These are phyloP conservation scores for Epinotia nisella DNA, from an alignment of 2,888 invertebrate genomes.

Conservation along the genomic window DNA sequence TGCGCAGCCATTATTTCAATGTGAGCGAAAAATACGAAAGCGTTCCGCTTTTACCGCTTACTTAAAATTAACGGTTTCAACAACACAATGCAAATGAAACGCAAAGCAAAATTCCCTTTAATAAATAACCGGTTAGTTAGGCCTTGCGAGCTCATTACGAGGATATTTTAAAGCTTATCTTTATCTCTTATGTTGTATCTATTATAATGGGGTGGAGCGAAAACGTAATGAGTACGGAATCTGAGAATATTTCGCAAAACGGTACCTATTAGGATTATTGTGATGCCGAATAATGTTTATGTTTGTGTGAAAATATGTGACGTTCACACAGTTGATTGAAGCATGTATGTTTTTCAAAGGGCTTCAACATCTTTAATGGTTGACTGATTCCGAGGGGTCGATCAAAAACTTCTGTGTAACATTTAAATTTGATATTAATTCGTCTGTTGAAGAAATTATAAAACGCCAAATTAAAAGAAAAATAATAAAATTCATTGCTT, in stretches of 20 bases:
- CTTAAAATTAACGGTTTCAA: conserved; percentile 19
- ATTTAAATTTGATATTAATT: neutral
- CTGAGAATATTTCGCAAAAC: neutral
- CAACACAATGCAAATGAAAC: conserved; percentile 35
- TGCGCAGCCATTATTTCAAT: neutral
- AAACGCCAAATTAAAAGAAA: too few species aligned
- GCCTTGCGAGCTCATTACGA: conserved; percentile 63
- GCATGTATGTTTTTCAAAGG: neutral
- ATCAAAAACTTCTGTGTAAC: neutral
- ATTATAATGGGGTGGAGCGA: conserved; percentile 39
- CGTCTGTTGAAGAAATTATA: neutral
- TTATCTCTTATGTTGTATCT: conserved; percentile 35
- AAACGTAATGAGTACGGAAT: conserved; percentile 6
- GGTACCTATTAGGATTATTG: neutral
- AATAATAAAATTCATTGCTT: too few species aligned
- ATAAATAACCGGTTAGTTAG: conserved; percentile 54
- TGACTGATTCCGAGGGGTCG: neutral
- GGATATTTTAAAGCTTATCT: conserved; percentile 61
- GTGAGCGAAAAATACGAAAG: neutral
- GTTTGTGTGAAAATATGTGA: neutral
- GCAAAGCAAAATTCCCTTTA: conserved; percentile 47
- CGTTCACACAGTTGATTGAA: neutral
- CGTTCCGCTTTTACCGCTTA: neutral
- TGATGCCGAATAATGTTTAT: conserved; percentile 3
- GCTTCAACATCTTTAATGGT: neutral